phyloP scores from a whole-genome alignment of 2,797 vertebrate species.

The Halcyon badia region DNA sequence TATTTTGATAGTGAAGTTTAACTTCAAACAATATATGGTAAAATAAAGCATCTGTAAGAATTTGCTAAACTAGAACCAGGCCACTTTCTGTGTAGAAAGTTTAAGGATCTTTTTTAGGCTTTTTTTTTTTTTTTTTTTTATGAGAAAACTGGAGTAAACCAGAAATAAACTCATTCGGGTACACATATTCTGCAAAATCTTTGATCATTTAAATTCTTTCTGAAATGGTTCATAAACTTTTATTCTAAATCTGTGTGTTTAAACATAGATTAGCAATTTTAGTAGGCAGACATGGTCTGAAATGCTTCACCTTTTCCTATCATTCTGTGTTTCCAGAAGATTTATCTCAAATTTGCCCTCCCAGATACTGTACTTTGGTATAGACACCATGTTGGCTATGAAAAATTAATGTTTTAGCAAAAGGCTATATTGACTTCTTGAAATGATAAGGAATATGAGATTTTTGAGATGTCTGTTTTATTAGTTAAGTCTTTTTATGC shows the following conservation, averaged over 20 bases:
- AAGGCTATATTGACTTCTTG: neutral
- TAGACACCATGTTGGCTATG: neutral
- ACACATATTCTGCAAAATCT: neutral
- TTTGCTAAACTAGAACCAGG: neutral
- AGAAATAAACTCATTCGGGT: neutral
- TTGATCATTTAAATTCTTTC: neutral
- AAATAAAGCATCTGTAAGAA: neutral
- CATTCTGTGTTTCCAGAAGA: neutral
- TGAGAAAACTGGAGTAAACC: neutral
- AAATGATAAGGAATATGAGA: neutral
- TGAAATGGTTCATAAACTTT: neutral
- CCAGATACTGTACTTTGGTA: neutral
- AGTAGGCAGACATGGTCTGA: neutral
- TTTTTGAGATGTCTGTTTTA: neutral
- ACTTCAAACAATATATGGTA: neutral
- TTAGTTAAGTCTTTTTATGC: neutral
- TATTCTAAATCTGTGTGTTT: neutral
- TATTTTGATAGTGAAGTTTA: neutral
- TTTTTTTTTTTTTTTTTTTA: neutral
- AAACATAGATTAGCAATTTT: neutral
- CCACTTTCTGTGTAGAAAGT: accelerated
- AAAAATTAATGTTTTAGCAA: neutral
- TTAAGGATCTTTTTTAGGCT: neutral
- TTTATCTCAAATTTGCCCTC: neutral
- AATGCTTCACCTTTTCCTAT: neutral